Base-by-base conservation (phyloP, 2,797 vertebrate species). In the Trachops cirrhosus region DNA sequence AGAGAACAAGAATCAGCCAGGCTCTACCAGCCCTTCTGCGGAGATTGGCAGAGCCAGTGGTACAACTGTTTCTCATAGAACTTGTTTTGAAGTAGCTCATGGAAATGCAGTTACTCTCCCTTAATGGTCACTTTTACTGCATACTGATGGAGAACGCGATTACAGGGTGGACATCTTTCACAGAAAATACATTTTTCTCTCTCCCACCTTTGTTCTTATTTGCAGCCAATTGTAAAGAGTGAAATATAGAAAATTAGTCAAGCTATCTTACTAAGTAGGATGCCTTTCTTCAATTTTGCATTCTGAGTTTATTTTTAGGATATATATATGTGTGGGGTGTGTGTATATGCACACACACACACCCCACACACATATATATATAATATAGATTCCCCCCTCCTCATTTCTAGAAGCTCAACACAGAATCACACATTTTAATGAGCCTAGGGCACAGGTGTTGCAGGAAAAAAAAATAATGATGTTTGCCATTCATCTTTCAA, bases 401-500 rank as follows among this genome's bases (percentile, higher is more conserved):
- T 96, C 94, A 97, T 98, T 98, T 98, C 98, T 97, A 98, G 96
- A 97, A 98, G 97, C 98, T 98, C 98, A 97, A 98, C 97, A 98
- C 89, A 97, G 98, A 98, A 98, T 98, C 98, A 98, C 98, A 98
- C 98, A 98, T 98, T 98, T 98, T 98, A 98, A 98, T 98, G 98
- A 98, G 98, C 98, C 98, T 95, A 97, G 98, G 97, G 98, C 98
- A 98, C 98, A 98, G 98, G 98, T 98, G 98, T 97, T 98, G 96
- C 97, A 98, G 97, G 96, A 97, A 98, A 98, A 97, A 98, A 98
- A 98, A 98, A 98, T 98, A 98, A 98, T 98, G 97, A 98, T 98
- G 98, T 98, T 98, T 98, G 98, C 98, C 98, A 98, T 98, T 98
- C 98, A 98, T 98, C 98, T 98, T 98, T 98, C 98, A 98, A 98